A percentile compares a stretch with the other conserved stretches of the same genome.
Evolutionary conservation across 2,797 vertebrate species (phyloP).

Genomic region (Alfaro cultratus): DNA sequence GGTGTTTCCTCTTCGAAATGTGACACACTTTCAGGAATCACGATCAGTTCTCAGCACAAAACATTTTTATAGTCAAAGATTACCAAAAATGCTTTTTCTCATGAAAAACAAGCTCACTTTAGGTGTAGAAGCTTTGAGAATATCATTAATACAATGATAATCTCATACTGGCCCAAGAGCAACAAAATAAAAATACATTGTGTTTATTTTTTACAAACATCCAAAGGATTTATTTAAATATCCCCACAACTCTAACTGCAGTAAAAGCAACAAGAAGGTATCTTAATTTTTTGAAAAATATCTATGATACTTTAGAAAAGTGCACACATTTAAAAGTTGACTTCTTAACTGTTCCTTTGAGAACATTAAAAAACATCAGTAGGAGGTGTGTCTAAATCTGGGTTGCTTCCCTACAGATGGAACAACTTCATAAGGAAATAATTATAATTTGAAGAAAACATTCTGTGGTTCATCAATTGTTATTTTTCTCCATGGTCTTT

Average conservation of each 20-base stretch:
- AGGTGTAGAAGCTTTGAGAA: background rate
- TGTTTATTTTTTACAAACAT: no score
- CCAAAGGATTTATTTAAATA: no score
- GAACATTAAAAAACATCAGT: background rate
- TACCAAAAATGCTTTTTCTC: background rate
- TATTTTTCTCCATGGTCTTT: background rate
- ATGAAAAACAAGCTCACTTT: background rate
- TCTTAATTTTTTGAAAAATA: no score
- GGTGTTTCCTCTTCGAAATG: background rate
- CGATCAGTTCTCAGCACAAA: no score
- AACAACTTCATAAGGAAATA: background rate
- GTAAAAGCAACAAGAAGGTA: no score
- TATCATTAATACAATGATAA: background rate
- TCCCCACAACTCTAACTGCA: no score
- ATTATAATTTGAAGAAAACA: background rate
- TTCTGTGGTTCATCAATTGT: background rate
- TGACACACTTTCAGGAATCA: background rate
- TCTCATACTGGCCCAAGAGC: background rate
- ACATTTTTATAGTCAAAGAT: background rate
- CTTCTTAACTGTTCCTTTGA: background rate
- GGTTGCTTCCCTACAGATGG: background rate
- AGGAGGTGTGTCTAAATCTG: background rate
- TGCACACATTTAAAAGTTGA: background rate
- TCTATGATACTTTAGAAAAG: background rate
- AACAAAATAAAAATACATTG: background rate